Evolutionary conservation across 2,888 invertebrate genomes (phyloP), one percentile per base, ranked within the genome.

Genomic region (Tiliacea citrago): DNA sequence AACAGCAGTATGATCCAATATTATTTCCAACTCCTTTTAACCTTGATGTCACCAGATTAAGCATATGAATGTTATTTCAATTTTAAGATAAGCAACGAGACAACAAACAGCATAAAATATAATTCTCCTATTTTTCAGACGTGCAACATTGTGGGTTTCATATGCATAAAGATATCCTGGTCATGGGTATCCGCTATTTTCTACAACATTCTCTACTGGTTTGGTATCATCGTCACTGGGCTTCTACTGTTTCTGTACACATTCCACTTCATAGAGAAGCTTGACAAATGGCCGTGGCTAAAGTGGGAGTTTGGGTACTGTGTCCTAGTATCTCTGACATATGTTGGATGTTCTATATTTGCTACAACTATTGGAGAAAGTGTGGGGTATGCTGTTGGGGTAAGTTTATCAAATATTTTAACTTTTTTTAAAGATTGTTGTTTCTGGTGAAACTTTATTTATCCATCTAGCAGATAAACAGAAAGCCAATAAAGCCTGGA

Each of bases 191-290:
- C 98, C 4, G 97, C 98, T 24, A 97, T 97, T 79, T 98, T 97
- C 96, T 98, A 98, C 94, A 98, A 97, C 91, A 97, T 98, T 51
- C 97, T 99, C 66, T 97, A 98, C 55, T 98, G 98, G 97, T 96
- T 97, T 18, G 98, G 97, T 7, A 98, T 98, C 89, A 98, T 98
- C 96, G 97, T 98, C 82, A 98, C 98, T 0, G 97, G 97, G 3
- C 97, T 98, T 73, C 93, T 99, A 42, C 94, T 99, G 24, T 96
- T 97, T 0, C 96, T 98, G 81, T 99, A 99, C 92, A 91, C 98
- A 60, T 98, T 98, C 92, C 99, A 99, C 92, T 96, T 99, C 13
- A 97, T 99, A 70, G 99, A 99, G 94, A 98, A 98, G 91, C 97
- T 98, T 84, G 97, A 97, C 90, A 97, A 97, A 88, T 97, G 98